A percentile compares a stretch with the other conserved stretches of the same genome.
Evolutionary conservation across 2,113 vertebrate species (phyloP).

Genomic region (Erythrocercus mccallii): DNA sequence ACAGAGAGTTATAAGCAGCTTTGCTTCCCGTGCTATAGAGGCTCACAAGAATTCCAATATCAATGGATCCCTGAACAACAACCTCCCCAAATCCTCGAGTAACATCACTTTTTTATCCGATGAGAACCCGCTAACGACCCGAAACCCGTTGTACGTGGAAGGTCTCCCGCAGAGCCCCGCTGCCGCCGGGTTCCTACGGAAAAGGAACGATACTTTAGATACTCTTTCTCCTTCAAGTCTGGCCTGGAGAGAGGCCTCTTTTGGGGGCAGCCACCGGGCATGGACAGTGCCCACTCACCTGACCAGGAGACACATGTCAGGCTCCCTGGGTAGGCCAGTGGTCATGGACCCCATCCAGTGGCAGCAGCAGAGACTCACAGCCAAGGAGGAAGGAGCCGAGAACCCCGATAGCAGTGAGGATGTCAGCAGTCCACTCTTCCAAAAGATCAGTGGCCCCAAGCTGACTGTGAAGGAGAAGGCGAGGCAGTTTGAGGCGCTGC

Average conservation of each 20-base stretch:
- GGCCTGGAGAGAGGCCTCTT: conserved; percentile 71
- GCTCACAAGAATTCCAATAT: conserved; percentile 78
- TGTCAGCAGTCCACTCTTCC: conserved; percentile 15
- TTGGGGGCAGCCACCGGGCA: conserved; percentile 52
- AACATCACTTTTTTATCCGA: conserved; percentile 86
- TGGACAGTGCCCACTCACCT: conserved; percentile 81
- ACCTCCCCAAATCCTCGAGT: conserved; percentile 82
- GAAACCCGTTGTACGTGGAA: conserved; percentile 82
- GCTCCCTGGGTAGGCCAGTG: conserved; percentile 64
- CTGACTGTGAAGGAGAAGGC: conserved; percentile 83
- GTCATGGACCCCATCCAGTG: conserved; percentile 79
- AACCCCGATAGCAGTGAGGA: not conserved
- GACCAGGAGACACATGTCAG: conserved; percentile 52
- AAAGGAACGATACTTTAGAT: conserved; percentile 70
- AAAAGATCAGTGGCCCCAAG: conserved; percentile 56
- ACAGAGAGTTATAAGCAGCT: conserved; percentile 83
- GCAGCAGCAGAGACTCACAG: conserved; percentile 69
- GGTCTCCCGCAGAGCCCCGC: conserved; percentile 63
- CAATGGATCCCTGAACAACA: conserved; percentile 81
- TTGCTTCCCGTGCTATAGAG: conserved; percentile 80
- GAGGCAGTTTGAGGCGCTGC: conserved; percentile 77
- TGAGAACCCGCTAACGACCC: conserved; percentile 78
- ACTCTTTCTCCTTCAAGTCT: conserved; percentile 67
- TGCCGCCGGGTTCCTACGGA: conserved; percentile 63
- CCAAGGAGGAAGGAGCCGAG: conserved; percentile 41